Percentiles rank a stretch among this genome's conserved stretches.
phyloP scores from a whole-genome alignment of 2,113 vertebrate species.

The Anarrhichthys ocellatus region DNA sequence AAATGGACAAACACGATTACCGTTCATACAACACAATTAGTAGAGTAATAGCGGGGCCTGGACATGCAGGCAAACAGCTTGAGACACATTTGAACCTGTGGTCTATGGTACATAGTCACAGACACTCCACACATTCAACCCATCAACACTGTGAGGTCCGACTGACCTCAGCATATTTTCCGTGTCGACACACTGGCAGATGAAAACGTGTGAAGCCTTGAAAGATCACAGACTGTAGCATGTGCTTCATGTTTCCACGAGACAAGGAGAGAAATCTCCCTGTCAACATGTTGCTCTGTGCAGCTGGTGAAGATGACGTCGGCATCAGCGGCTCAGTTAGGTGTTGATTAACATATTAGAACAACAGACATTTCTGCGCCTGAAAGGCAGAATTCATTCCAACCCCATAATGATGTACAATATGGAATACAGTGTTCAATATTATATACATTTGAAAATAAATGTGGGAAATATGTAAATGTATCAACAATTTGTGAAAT shows the following conservation, averaged over 20 bases:
- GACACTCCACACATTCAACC: neutral
- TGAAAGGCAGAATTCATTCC: neutral
- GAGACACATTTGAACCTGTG: neutral
- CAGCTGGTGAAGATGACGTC: conserved; percentile 11
- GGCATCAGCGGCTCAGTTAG: conserved; percentile 20
- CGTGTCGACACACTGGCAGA: neutral
- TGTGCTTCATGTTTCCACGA: neutral
- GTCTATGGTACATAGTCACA: neutral
- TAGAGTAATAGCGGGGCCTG: too few relatives aligned
- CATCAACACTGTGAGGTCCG: conserved; percentile 9
- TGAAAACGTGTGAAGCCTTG: conserved; percentile 26
- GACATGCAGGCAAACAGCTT: neutral
- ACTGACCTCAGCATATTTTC: conserved; percentile 3
- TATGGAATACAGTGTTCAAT: neutral
- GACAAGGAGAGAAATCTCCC: conserved; percentile 8
- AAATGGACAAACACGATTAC: neutral
- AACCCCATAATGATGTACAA: neutral
- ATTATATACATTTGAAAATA: neutral
- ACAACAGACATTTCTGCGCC: neutral
- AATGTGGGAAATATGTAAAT: neutral
- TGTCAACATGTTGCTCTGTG: neutral
- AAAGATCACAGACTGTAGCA: neutral
- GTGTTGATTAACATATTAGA: conserved; percentile 28
- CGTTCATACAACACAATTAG: neutral
- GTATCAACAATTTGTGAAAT: neutral